These are phyloP conservation scores for Pyxicephalus adspersus DNA, from an alignment of 2,113 vertebrate genomes.

Conservation along the genomic window DNA sequence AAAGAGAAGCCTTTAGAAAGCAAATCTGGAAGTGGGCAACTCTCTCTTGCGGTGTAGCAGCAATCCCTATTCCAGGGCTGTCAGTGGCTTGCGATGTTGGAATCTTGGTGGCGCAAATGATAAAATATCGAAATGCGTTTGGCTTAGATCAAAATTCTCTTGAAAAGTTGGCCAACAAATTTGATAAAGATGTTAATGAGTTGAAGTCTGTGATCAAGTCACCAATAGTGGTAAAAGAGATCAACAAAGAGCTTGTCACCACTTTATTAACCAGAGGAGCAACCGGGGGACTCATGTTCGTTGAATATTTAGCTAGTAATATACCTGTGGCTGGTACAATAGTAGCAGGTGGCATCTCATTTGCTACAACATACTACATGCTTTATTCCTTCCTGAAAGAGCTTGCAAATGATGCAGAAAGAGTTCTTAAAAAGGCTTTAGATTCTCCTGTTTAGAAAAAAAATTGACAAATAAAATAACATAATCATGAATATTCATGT, in stretches of 20 bases:
- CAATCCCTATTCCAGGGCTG: neutral
- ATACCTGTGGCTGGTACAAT: neutral
- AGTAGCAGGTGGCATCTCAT: constrained; percentile 4
- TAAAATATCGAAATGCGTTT: neutral
- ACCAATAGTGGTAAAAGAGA: neutral
- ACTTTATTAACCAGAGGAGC: neutral
- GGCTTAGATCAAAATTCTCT: neutral
- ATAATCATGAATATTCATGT: too few relatives aligned
- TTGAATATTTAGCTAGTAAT: neutral
- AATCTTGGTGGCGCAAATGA: neutral
- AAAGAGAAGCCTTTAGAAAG: constrained; percentile 4
- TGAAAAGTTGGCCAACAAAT: neutral
- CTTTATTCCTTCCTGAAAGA: constrained; percentile 2
- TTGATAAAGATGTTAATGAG: constrained; percentile 7
- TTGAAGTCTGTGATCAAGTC: constrained; percentile 25
- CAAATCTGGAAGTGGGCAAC: neutral
- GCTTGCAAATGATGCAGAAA: constrained; percentile 1
- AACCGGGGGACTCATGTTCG: neutral
- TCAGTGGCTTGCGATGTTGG: neutral
- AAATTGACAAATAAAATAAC: too few relatives aligned
- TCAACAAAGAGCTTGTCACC: constrained; percentile 13
- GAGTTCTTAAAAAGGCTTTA: neutral
- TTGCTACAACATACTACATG: constrained; percentile 18
- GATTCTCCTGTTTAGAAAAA: neutral
- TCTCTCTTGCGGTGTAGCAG: neutral